Conservation (phyloP, 1,140 invertebrate species). For the Ips typographus region DNA sequence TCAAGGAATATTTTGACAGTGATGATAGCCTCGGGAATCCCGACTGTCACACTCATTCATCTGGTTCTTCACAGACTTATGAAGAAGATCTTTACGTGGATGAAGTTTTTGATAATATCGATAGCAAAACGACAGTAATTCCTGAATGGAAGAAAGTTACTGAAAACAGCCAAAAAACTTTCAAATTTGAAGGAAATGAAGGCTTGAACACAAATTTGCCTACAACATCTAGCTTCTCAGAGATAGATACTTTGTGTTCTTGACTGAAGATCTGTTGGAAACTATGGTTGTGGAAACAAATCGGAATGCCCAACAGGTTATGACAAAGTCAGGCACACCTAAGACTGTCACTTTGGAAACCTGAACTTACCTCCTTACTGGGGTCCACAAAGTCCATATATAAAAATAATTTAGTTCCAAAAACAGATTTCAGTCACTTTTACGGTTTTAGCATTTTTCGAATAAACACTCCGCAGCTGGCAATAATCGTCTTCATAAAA, state of each 20-base stretch:
- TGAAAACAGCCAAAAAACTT: slow-evolving; percentile 15
- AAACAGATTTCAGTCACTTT: slow-evolving; percentile 19
- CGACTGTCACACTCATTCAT: slow-evolving; percentile 23
- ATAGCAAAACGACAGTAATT: slow-evolving; percentile 19
- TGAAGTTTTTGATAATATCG: slow-evolving; percentile 15
- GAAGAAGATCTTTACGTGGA: slow-evolving; percentile 25
- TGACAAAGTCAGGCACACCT: background rate
- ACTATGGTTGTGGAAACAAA: background rate
- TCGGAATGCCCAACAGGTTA: background rate
- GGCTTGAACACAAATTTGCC: slow-evolving; percentile 20
- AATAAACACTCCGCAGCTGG: background rate
- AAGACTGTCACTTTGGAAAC: slow-evolving; percentile 20
- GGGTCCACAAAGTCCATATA: background rate
- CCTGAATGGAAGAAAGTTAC: slow-evolving; percentile 26
- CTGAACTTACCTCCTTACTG: no score
- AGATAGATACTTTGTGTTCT: slow-evolving; percentile 19
- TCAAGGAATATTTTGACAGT: background rate
- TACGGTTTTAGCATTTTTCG: background rate
- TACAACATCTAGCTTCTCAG: slow-evolving; percentile 29
- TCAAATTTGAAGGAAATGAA: slow-evolving; percentile 3
- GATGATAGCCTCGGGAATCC: slow-evolving; percentile 25
- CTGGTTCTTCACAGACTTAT: slow-evolving; percentile 22
- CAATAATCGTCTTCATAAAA: slow-evolving; percentile 8
- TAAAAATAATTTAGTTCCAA: background rate
- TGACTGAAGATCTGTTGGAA: background rate